Percentiles rank a stretch among this genome's conserved stretches.
Evolutionary conservation across 2,113 vertebrate genomes (phyloP).

Genomic region (Tyto alba): DNA sequence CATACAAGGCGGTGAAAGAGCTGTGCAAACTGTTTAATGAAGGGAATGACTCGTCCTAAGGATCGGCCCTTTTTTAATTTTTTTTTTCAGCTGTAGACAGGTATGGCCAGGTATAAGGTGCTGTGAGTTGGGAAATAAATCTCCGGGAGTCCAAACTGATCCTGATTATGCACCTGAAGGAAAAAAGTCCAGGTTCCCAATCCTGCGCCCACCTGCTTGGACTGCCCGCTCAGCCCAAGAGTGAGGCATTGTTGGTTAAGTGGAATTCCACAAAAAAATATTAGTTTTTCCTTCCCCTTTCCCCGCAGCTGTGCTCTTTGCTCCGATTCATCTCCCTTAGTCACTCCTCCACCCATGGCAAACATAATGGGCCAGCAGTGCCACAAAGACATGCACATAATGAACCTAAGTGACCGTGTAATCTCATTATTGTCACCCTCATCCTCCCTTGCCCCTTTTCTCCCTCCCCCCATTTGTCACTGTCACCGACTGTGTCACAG

Average conservation of each 20-base stretch:
- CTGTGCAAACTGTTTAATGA: neutral
- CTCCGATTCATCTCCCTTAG: neutral
- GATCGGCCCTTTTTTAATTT: no score
- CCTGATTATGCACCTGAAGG: neutral
- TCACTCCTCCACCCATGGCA: neutral
- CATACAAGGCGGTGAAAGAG: fast-evolving
- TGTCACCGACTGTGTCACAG: neutral
- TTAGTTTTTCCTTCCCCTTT: neutral
- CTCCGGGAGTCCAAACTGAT: neutral
- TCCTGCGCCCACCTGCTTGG: fast-evolving
- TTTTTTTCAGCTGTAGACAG: neutral
- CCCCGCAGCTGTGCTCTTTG: neutral
- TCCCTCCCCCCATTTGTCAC: neutral
- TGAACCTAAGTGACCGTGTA: conserved; percentile 43
- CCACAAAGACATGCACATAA: neutral
- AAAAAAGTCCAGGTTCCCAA: neutral
- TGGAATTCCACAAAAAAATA: neutral
- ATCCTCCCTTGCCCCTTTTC: neutral
- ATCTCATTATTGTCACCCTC: conserved; percentile 49
- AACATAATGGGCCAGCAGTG: neutral
- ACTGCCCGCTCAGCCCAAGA: neutral
- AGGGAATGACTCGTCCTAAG: neutral
- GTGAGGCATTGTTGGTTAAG: neutral
- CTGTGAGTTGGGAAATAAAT: neutral
- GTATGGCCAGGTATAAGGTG: neutral